A percentile compares a stretch with the other conserved stretches of the same genome.
These are phyloP conservation scores for Cryptoblepharus egeriae DNA, from an alignment of 2,797 vertebrate species.

Conservation along the genomic window DNA sequence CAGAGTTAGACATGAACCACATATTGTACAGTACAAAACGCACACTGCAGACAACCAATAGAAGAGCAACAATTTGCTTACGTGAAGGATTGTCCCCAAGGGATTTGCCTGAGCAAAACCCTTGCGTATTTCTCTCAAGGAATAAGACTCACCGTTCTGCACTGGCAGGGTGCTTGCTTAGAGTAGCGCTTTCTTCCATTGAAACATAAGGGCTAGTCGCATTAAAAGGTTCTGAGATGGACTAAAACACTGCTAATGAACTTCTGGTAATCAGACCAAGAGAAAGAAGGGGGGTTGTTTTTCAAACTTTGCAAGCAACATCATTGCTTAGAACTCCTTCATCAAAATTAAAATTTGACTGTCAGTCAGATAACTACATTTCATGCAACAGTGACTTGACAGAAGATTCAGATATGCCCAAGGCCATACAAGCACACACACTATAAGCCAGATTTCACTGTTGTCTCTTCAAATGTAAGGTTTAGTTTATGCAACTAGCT, in stretches of 20 bases:
- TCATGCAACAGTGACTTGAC: constrained; percentile 83
- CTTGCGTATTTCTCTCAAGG: constrained; percentile 80
- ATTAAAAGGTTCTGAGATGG: constrained; percentile 77
- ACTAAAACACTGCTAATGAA: constrained; percentile 71
- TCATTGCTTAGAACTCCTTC: constrained; percentile 75
- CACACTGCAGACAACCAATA: constrained; percentile 80
- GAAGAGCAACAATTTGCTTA: constrained; percentile 84
- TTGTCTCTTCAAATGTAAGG: constrained; percentile 78
- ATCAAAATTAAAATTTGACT: constrained; percentile 76
- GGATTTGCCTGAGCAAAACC: constrained; percentile 71
- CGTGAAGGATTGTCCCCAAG: constrained; percentile 92
- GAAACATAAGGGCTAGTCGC: constrained; percentile 78
- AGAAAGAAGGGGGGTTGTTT: constrained; percentile 48
- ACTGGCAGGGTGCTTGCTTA: constrained; percentile 71
- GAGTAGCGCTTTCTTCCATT: constrained; percentile 67
- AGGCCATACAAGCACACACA: constrained; percentile 77
- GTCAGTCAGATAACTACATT: constrained; percentile 73
- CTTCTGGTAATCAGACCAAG: constrained; percentile 69
- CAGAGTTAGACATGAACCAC: constrained; percentile 86
- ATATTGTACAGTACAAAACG: constrained; percentile 89
- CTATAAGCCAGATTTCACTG: constrained; percentile 78
- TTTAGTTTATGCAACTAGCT: constrained; percentile 82
- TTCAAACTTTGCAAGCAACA: constrained; percentile 71
- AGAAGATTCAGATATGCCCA: constrained; percentile 72
- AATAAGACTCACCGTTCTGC: constrained; percentile 77